Percentiles rank a stretch among this genome's conserved stretches.
Evolutionary conservation across 1,140 invertebrate species (phyloP).

Genomic region (Bombus ignitus): DNA sequence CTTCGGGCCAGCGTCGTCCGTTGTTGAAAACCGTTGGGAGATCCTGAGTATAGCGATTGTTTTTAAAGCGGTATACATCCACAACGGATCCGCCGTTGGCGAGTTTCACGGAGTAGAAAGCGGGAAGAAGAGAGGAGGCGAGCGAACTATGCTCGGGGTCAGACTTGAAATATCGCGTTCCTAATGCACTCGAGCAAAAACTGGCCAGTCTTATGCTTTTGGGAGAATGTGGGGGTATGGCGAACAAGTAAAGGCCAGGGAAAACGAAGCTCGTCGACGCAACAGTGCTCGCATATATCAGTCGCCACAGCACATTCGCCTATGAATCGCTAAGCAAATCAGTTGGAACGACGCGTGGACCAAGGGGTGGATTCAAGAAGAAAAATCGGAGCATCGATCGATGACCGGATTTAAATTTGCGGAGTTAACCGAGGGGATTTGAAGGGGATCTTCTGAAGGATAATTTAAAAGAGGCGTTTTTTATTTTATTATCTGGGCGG

Average conservation of each 20-base stretch:
- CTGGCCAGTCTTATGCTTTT: conserved; percentile 41
- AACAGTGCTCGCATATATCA: conserved; percentile 64
- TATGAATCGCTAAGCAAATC: conserved; percentile 54
- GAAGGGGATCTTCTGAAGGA: background rate
- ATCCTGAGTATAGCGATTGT: conserved; percentile 53
- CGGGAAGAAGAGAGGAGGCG: background rate
- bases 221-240: background rate
- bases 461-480: background rate
- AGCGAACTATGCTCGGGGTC: conserved; percentile 38
- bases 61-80: conserved; percentile 53
- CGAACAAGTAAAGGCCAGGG: background rate
- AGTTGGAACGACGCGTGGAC: background rate
- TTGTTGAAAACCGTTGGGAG: conserved; percentile 30
- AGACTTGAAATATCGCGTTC: conserved; percentile 67
- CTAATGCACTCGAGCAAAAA: conserved; percentile 70
- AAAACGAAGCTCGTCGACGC: conserved; percentile 48
- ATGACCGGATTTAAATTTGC: conserved; percentile 1
- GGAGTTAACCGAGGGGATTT: background rate
- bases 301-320: background rate
- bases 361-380: background rate
- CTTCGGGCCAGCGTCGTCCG: conserved; percentile 37
- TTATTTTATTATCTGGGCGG: background rate
- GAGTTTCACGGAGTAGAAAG: conserved; percentile 17
- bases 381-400: conserved; percentile 18
- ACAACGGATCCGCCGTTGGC: conserved; percentile 19